These are phyloP conservation scores for Pluvianellus socialis DNA, from an alignment of 2,113 vertebrate species.

Conservation along the genomic window DNA sequence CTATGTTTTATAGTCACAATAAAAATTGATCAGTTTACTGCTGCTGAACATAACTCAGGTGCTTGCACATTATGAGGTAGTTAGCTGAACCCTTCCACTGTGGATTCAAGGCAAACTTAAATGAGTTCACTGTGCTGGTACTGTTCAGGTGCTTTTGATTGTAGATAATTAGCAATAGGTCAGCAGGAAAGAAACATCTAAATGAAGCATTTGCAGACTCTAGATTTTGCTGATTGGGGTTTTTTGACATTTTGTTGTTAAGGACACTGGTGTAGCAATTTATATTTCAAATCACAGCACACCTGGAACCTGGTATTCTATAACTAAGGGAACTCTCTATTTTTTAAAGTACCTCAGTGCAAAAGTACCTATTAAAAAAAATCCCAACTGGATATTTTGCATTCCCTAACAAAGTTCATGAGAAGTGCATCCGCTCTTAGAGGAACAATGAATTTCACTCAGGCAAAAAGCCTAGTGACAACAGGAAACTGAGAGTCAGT, in stretches of 20 bases:
- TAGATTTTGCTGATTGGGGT: background rate
- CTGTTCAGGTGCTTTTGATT: background rate
- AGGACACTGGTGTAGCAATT: background rate
- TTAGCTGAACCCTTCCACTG: background rate
- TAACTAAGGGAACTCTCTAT: slow-evolving; percentile 24
- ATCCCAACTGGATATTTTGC: background rate
- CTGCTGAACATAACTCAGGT: background rate
- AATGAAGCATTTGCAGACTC: background rate
- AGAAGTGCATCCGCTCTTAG: background rate
- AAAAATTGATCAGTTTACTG: background rate
- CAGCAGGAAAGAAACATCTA: background rate
- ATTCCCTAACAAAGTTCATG: slow-evolving; percentile 9
- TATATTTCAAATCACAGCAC: background rate
- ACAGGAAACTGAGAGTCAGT: background rate
- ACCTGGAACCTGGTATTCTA: background rate
- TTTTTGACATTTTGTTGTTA: background rate
- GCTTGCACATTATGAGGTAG: background rate
- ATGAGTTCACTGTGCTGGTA: background rate
- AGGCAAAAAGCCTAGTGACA: background rate
- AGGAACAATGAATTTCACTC: background rate
- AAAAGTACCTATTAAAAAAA: background rate
- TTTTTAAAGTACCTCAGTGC: background rate
- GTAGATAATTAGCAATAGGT: background rate
- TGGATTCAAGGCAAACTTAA: background rate
- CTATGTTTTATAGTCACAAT: background rate